Evolutionary conservation across 1,140 invertebrate genomes (phyloP).

Genomic region (Meteorus sp.): DNA sequence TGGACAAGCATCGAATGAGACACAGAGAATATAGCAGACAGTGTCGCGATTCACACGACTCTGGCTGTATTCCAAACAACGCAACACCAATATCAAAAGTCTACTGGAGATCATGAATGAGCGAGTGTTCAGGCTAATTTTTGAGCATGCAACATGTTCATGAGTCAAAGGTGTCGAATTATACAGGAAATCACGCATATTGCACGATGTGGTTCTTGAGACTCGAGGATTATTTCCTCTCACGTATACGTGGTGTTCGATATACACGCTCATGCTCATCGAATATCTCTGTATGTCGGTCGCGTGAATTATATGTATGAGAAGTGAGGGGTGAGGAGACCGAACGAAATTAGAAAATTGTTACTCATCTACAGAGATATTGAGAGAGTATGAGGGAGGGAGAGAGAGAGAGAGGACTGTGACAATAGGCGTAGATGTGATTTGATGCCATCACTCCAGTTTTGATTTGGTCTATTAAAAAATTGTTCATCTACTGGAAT

Average conservation of each 20-base stretch:
- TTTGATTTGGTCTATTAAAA: too few relatives aligned
- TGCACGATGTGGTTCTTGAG: background rate
- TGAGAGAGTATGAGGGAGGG: background rate
- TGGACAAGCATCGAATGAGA: background rate
- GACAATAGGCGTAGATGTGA: background rate
- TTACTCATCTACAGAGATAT: constrained; percentile 10
- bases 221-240: constrained; percentile 18
- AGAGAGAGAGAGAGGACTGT: background rate
- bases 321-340: constrained; percentile 11
- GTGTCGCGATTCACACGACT: constrained; percentile 13
- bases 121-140: background rate
- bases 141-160: background rate
- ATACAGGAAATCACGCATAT: background rate
- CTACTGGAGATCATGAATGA: constrained; percentile 8
- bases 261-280: background rate
- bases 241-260: constrained; percentile 1
- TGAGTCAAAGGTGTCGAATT: background rate
- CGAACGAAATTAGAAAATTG: constrained; percentile 24
- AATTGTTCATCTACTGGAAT: too few relatives aligned
- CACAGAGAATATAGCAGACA: background rate
- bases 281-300: constrained; percentile 21
- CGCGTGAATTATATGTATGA: constrained; percentile 23
- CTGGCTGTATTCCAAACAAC: constrained; percentile 11
- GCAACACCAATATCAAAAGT: background rate
- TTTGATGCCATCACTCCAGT: background rate